phyloP scores from a whole-genome alignment of 30 jellyfish, hydroid and myxozoan species.

The Catostylus mosaicus region DNA sequence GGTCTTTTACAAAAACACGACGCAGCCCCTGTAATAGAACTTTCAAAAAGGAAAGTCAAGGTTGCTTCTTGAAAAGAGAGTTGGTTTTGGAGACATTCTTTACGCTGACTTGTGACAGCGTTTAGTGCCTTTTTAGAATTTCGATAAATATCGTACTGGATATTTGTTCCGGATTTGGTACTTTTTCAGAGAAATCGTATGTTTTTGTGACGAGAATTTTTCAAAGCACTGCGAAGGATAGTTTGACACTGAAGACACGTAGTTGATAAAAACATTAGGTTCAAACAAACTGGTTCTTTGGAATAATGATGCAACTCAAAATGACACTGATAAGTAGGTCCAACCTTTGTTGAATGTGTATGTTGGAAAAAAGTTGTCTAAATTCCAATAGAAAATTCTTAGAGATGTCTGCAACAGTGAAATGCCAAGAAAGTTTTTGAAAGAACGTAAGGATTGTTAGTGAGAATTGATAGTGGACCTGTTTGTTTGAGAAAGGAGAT shows the following conservation, averaged over 20 bases:
- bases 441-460: neutral
- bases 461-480: neutral
- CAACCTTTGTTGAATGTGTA: conserved; percentile 7
- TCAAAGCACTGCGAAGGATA: neutral
- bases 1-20: neutral
- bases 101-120: neutral
- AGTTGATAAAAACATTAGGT: neutral
- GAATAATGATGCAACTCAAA: neutral
- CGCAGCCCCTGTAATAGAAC: neutral
- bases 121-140: neutral
- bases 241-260: neutral
- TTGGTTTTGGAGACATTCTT: neutral
- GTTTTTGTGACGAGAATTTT: neutral
- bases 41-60: neutral
- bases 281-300: neutral
- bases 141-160: neutral
- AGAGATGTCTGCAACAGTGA: neutral
- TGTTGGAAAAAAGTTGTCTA: neutral
- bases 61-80: neutral
- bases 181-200: neutral
- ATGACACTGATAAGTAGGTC: neutral
- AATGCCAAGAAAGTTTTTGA: conserved; percentile 14
- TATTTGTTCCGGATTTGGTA: neutral
- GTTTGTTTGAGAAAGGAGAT: neutral
- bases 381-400: neutral